Conservation (phyloP, 2,888 invertebrate species). For the Callyntrura sp. region DNA sequence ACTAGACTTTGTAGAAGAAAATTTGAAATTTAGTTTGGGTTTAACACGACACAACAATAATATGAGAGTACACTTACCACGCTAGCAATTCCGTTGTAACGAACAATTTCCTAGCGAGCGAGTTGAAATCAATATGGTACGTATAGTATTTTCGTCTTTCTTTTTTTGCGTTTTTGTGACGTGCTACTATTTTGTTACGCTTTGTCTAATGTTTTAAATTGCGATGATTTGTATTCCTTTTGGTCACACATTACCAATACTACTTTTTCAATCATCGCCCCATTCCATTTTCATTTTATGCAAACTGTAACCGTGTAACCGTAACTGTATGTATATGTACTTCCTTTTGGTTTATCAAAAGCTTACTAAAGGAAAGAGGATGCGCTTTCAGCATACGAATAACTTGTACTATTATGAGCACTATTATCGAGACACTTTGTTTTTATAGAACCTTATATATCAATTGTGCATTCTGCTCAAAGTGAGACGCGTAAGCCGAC, state of each 20-base stretch:
- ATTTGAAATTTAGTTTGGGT: neutral
- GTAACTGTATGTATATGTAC: neutral
- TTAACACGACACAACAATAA: neutral
- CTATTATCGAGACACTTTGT: neutral
- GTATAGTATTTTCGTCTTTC: neutral
- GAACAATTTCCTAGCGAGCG: neutral
- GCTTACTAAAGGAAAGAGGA: neutral
- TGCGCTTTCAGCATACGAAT: slow-evolving; percentile 13
- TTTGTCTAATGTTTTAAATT: neutral
- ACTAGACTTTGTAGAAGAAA: neutral
- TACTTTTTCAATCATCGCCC: slow-evolving; percentile 37
- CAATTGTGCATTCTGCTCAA: neutral
- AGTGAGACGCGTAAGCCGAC: too few species aligned
- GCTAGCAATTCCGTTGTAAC: neutral
- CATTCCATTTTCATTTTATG: slow-evolving; percentile 1
- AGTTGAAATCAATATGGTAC: slow-evolving; percentile 1
- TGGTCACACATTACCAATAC: neutral
- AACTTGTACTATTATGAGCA: neutral
- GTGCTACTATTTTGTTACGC: neutral
- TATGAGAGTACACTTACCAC: neutral
- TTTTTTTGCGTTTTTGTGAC: neutral
- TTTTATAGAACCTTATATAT: neutral
- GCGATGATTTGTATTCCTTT: slow-evolving; percentile 13
- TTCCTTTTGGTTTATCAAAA: slow-evolving; percentile 25
- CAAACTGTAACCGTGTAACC: slow-evolving; percentile 7